Evolutionary conservation across 2,888 invertebrate species (phyloP), one percentile per base, ranked within the genome.

Genomic region (Osmoderma eremita): DNA sequence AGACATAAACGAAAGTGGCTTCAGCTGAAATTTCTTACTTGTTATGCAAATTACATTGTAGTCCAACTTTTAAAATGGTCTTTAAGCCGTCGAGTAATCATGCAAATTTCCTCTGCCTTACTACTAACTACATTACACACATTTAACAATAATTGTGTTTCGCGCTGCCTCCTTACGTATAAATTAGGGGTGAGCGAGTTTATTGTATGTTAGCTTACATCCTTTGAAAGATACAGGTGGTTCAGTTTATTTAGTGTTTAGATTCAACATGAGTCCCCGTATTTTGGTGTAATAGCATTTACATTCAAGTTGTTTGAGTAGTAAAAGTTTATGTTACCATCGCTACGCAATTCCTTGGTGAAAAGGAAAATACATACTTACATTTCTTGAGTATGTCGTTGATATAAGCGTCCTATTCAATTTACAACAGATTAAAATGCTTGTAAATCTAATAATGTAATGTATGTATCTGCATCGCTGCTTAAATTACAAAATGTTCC

Each of bases 21-120:
- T 72, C 65, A 73, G 72, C 73, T 68, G 74, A 75, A 75, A 74
- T 73, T 75, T 75, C 78, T 76, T 73, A 71, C 78, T 79, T 79
- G 78, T 80, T 79, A 81, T 81, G 81, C 78, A 81, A 82, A 82
- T 80, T 78, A 78, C 75, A 79, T 78, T 78, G 79, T 80, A 80
- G 79, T 78, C 79, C 76, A 80, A 81, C 79, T 80, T 81, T 81
- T 81, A 79, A 79, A 81, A 80, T 77, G 78, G 78, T 76, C 79
- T 79, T 80, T 79, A 78, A 79, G 78, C 78, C 77, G 77, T 70
- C 72, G 75, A 73, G 76, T 75, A 77, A 78, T 78, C 78, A 78
- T 78, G 78, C 77, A 78, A 78, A 78, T 78, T 75, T 73, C 69
- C 70, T 69, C 30, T 30, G 5, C 68, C 70, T 68, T 70, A 71